Base-by-base conservation (phyloP, 2,888 invertebrate genomes). In the Watsonalla cultraria region DNA sequence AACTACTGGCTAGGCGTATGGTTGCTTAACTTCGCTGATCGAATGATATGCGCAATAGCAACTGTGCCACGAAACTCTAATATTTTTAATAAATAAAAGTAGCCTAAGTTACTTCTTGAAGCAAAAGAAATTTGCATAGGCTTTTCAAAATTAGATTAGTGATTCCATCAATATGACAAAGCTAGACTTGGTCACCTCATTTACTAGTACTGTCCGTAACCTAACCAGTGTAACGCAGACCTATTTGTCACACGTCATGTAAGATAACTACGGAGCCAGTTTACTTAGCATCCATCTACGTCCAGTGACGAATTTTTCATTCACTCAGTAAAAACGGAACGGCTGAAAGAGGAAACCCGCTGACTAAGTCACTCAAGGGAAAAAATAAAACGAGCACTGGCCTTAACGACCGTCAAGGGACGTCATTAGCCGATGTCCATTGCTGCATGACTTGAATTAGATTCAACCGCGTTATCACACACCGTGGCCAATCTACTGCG, bases 371-470 rank as follows among this genome's bases (percentile, higher is more conserved):
- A 77, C 82, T 79, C 77, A 68, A 70, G 81, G 83, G 80, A 83
- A 82, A 81, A 84, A 84, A 82, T 80, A 82, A 85, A 85, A 82
- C 77, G 83, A 78, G 73, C 65, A 79, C 66, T 68, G 62, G 64
- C 72, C 78, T 67, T 86, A 84, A 85, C 83, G 85, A 85, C 76
- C 81, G 77, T 70, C 84, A 74, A 65, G 84, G 84, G 86, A 84
- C 75, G 78, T 80, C 86, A 81, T 86, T 86, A 86, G 81, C 77
- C 76, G 78, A 78, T 82, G 82, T 81, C 82, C 80, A 75, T 73
- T 74, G 75, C 77, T 78, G 76, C 82, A 80, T 82, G 78, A 80
- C 76, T 79, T 71, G 80, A 79, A 80, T 82, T 78, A 78, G 63
- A 69, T 68, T 72, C 70, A 65, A 67, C 70, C 57, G 63, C 9